These are phyloP conservation scores for Amphilophus citrinellus DNA, from an alignment of 2,113 vertebrate genomes.

Conservation along the genomic window DNA sequence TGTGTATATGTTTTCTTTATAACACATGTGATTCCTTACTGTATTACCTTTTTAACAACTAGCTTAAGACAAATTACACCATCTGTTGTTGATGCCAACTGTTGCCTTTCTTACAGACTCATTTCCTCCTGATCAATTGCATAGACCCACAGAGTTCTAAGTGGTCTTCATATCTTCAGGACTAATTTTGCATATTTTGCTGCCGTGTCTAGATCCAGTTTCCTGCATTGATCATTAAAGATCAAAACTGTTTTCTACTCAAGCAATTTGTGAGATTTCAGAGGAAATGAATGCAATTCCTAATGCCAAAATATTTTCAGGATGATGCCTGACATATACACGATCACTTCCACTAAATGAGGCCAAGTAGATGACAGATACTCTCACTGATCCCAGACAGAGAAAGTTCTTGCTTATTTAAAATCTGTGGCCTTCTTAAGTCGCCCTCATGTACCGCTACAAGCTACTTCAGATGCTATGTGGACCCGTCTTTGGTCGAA, in stretches of 20 bases:
- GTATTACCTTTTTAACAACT: neutral
- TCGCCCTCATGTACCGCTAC: conserved; percentile 21
- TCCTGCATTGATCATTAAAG: neutral
- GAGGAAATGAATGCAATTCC: neutral
- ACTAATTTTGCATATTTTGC: neutral
- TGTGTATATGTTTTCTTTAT: neutral
- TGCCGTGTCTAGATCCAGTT: neutral
- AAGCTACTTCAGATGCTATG: neutral
- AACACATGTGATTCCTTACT: no score
- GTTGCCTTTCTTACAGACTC: neutral
- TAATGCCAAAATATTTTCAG: neutral
- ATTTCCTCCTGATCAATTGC: neutral
- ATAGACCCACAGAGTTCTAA: neutral
- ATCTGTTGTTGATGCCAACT: neutral
- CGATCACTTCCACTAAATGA: conserved; percentile 3
- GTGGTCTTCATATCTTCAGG: neutral
- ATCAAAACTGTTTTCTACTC: neutral
- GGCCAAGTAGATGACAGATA: neutral
- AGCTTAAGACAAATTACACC: neutral
- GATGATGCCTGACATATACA: neutral
- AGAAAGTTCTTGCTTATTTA: neutral
- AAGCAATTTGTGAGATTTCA: neutral
- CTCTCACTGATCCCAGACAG: neutral
- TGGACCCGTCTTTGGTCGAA: neutral
- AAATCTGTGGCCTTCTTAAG: conserved; percentile 40